Base-by-base conservation (phyloP, 2,888 invertebrate genomes). In the Pasiphila rectangulata region DNA sequence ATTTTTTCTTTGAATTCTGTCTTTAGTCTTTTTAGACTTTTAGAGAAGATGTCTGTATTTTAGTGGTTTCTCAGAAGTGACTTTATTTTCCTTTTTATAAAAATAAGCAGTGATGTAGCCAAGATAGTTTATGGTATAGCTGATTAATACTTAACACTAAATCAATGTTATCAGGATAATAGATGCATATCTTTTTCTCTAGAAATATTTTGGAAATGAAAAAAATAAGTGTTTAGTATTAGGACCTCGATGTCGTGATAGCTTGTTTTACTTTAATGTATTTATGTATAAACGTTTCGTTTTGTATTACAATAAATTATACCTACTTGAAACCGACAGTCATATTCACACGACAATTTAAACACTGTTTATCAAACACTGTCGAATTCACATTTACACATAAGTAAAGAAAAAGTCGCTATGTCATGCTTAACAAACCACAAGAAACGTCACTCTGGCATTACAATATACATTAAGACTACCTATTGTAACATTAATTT, bases 171-270 rank as follows among this genome's bases (percentile, higher is more conserved):
- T 82, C 84, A 81, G 72, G 69, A 81, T 78, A 76, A 83, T 87
- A 87, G 87, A 86, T 81, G 87, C 87, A 88, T 88, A 88, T 88
- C 87, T 76, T 85, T 85, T 83, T 83, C 81, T 83, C 79, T 88
- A 88, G 85, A 75, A 71, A 77, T 85, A 84, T 84, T 87, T 86
- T 86, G 79, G 65, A 83, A 79, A 75, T 74, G 65, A 76, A 82
- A 69, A 64, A 74, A 75, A 57, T 69, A 80, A 79, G 76, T 84
- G 84, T 77, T 75, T 83, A 83, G 83, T 59, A 53, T 72, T 87
- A 86, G 84, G 74, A 75, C 74, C 59, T 86, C 44, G 79, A 71
- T 87, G 87, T 88, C 84, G 85, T 87, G 79, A 75, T 85, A 86
- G 84, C 75, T 80, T 40, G 30, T 49, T 37, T 39, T n/a, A n/a